Evolutionary conservation across 2,113 vertebrate genomes (phyloP).

Genomic region (Nanorana parkeri): DNA sequence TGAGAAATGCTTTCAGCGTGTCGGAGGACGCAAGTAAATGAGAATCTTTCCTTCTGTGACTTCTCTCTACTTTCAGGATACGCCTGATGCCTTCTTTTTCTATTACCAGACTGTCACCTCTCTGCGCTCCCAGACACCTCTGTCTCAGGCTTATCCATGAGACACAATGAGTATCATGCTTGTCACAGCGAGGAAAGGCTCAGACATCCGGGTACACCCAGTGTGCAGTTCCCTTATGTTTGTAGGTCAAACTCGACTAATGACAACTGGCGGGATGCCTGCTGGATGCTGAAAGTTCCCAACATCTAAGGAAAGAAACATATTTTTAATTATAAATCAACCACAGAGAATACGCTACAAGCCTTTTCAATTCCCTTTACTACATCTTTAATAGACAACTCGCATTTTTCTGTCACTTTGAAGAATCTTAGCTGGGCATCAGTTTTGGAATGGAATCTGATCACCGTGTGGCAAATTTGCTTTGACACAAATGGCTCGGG

Average conservation of each 20-base stretch:
- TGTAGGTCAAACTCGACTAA: not conserved
- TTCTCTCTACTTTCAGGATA: conserved; percentile 5
- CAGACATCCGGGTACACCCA: not conserved
- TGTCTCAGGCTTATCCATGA: conserved; percentile 12
- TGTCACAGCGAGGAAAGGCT: conserved; percentile 1
- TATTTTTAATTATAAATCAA: conserved; percentile 27
- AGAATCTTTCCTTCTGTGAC: conserved; percentile 30
- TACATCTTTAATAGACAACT: conserved; percentile 33
- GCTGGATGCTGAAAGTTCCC: not conserved
- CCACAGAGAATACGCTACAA: conserved; percentile 18
- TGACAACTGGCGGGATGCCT: not conserved
- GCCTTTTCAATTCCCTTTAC: conserved; percentile 36
- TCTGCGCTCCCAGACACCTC: conserved; percentile 26
- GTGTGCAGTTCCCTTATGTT: not conserved
- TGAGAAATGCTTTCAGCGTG: conserved; percentile 28
- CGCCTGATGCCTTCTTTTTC: conserved; percentile 22
- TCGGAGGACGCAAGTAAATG: conserved; percentile 23
- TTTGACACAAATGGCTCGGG: conserved; percentile 28
- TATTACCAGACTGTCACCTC: conserved; percentile 45
- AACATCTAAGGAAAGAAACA: not conserved
- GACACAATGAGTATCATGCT: conserved; percentile 8
- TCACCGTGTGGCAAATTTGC: conserved; percentile 15
- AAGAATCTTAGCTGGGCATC: conserved; percentile 17
- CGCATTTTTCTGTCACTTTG: not conserved
- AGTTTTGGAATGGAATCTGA: not conserved